Base-by-base conservation (phyloP, 2,888 invertebrate genomes). In the Parnassius apollo region DNA sequence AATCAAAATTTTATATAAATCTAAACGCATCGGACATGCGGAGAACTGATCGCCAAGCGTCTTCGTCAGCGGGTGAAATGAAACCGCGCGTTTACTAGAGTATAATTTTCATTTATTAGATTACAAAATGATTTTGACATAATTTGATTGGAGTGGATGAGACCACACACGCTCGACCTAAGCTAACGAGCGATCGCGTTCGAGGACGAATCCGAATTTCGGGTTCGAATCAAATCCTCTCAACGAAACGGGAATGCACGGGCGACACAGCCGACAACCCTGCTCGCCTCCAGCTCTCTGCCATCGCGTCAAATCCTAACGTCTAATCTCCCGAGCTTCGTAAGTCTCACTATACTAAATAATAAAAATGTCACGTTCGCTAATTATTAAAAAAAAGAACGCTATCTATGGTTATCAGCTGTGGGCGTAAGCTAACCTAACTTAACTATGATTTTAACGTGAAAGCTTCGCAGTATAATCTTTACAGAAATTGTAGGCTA, bases 101-200 rank as follows among this genome's bases (percentile, higher is more conserved):
- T 75, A 72, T 60, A 55, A 77, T 77, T 69, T 73, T 76, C 75
- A 72, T 84, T 83, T 82, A 82, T 81, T 84, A 73, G 75, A 73
- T 75, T 77, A 75, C 58, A 62, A 62, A 58, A 62, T 59, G 58
- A 54, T 62, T 59, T 53, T 53, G 53, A 62, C 62, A 62, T 62
- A 58, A 58, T 54, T 62, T 58, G 49, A 46, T 53, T 48, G 22
- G 18, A 46, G 46, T 45, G 44, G 58, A 18, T 35, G 45, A 22
- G 25, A 42, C 42, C 58, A 51, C 51, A 51, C 22, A 48, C 13
- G 2, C 18, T 18, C 4, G 18, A 50, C 57, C 57, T 49, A 49
- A 13, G 55, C 44, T 55, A 67, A 71, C 75, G 77, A 71, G 75
- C 78, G 78, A 81, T 81, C 70, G 82, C 78, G 82, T 42, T 61